Percentiles rank a stretch among this genome's conserved stretches.
Conservation (phyloP, 2,797 vertebrate species). For the Poecile montanus region DNA sequence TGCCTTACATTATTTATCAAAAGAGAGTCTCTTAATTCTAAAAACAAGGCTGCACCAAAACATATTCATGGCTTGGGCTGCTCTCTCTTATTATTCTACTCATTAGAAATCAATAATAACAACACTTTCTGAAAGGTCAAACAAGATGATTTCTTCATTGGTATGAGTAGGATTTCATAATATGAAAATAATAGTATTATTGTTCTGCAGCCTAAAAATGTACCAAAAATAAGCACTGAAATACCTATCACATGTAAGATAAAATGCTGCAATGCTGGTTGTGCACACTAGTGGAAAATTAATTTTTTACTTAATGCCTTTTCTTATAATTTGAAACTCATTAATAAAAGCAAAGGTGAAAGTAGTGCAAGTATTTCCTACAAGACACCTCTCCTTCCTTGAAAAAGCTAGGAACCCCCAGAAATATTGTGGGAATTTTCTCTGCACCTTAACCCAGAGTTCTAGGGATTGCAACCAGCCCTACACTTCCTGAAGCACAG, state of each 20-base stretch:
- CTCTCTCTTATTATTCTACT: neutral
- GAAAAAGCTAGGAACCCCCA: neutral
- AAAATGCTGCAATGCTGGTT: neutral
- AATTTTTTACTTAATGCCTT: neutral
- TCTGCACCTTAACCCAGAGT: neutral
- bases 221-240: neutral
- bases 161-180: neutral
- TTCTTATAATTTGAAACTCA: neutral
- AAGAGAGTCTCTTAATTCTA: neutral
- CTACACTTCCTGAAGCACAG: neutral
- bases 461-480: neutral
- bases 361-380: neutral
- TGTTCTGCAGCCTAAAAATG: neutral
- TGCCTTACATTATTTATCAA: constrained; percentile 22
- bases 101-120: constrained; percentile 32
- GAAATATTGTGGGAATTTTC: neutral
- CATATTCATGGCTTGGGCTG: neutral
- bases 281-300: neutral
- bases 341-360: neutral
- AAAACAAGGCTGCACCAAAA: neutral
- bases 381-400: neutral
- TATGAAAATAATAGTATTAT: neutral
- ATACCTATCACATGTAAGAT: neutral
- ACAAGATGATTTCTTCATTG: neutral
- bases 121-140: constrained; percentile 34